Base-by-base conservation (phyloP, 2,797 vertebrate genomes). In the Brotula barbata region DNA sequence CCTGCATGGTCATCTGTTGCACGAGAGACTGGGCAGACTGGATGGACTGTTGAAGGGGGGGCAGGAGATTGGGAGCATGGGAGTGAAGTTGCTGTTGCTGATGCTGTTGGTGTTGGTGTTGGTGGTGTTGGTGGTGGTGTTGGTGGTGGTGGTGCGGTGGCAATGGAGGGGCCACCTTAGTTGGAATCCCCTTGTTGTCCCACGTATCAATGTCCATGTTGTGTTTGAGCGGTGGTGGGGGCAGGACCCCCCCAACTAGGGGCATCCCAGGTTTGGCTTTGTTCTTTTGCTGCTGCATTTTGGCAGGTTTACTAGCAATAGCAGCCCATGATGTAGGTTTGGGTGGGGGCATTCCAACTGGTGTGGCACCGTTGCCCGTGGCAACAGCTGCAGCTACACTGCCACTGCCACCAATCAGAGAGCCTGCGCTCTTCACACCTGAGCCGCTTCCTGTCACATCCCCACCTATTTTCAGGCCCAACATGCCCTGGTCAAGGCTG, bases 171-270 rank as follows among this genome's bases (percentile, higher is more conserved):
- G 92, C 90, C 75, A 94, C 93, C 87, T 97, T 98, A 20, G 92
- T 70, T 56, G 89, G 81, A 6, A 92, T 86, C 51, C 93, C 96
- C 81, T 98, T 97, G 80, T 94, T 95, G 70, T 93, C 92, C 97
- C 97, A 99, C 3, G 96, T 98, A 65, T 96, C 96, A 31, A 99
- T 97, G 93, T 98, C 96, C 95, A 98, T 96, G 78, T 93, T 96
- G 89, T 98, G 97, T 89, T 98, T 98, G 58, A 98, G 94, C 14
- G 95, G 93, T 0, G 96, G 93, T 0, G 96, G 96, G 4, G 95
- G 96, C 58, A 97, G 88, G 0, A 89, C 84, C 23, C 87, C 91
- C 16, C 91, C 94, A 1, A 85, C 89, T 0, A 95, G 83, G 64
- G 93, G 87, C 48, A 92, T 88, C 42, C 94, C 93, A 0, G 93